Percentiles rank a stretch among this genome's conserved stretches.
Evolutionary conservation across 2,888 invertebrate species (phyloP).

Genomic region (Amiota mariae): DNA sequence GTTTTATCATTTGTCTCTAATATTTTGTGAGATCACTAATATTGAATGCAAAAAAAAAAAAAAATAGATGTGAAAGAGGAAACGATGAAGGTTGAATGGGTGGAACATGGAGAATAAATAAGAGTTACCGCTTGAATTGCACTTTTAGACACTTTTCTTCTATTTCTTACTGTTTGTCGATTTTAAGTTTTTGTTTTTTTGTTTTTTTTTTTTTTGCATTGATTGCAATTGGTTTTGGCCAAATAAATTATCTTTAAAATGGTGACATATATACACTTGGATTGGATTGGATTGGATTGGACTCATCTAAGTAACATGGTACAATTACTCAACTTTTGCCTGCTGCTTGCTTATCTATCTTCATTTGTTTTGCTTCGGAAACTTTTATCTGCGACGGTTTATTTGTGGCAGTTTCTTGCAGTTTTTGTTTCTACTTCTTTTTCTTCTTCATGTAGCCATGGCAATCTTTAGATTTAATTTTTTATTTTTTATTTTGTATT

Average conservation of each 20-base stretch:
- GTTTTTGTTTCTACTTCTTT: background rate
- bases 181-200: background rate
- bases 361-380: conserved; percentile 14
- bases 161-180: background rate
- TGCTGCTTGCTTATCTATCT: background rate
- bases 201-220: background rate
- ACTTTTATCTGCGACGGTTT: conserved; percentile 53
- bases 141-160: conserved; percentile 43
- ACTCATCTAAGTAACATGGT: background rate
- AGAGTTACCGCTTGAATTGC: conserved; percentile 51
- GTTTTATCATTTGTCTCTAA: conserved; percentile 32
- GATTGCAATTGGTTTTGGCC: conserved; percentile 40
- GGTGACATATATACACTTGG: conserved; percentile 27
- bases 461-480: conserved; percentile 1
- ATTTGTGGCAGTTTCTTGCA: conserved; percentile 30
- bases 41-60: no score
- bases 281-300: background rate
- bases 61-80: no score
- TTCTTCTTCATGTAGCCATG: background rate
- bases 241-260: background rate
- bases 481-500: conserved; percentile 48
- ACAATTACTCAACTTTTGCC: conserved; percentile 15
- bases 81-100: no score
- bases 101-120: no score
- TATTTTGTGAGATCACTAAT: background rate